A percentile compares a stretch with the other conserved stretches of the same genome.
Conservation (phyloP, 2,113 vertebrate species). For the Ameiurus melas region DNA sequence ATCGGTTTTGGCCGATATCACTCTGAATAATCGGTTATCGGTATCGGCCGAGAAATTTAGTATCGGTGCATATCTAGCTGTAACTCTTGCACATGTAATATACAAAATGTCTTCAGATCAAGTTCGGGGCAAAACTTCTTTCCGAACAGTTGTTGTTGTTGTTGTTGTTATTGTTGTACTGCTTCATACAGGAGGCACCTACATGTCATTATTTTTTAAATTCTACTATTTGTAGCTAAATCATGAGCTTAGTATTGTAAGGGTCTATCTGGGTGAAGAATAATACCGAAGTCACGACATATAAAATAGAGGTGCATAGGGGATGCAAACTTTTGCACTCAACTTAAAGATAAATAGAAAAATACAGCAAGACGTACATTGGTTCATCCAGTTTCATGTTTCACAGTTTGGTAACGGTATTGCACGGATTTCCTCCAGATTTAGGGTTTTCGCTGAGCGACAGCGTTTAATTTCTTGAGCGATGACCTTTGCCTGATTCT, state of each 20-base stretch:
- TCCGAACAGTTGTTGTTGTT: neutral
- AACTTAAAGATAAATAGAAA: neutral
- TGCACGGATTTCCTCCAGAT: neutral
- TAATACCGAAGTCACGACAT: neutral
- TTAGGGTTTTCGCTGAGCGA: neutral
- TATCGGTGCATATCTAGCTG: no score
- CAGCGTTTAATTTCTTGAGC: neutral
- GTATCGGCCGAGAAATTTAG: no score
- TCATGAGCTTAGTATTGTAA: neutral
- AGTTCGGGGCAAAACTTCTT: neutral
- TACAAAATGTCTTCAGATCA: neutral
- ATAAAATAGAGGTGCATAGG: neutral
- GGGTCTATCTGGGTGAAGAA: neutral
- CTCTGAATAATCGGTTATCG: no score
- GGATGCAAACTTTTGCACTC: constrained; percentile 1
- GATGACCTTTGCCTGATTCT: neutral
- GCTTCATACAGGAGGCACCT: neutral
- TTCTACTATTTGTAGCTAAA: neutral
- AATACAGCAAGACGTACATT: neutral
- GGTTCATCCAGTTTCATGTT: neutral
- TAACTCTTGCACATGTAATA: no score
- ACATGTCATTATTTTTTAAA: neutral
- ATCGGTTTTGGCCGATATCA: no score
- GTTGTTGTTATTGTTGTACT: neutral
- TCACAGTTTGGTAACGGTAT: neutral